Evolutionary conservation across 1,140 invertebrate species (phyloP), one percentile per base, ranked within the genome.

Genomic region (Ceratina australensis): DNA sequence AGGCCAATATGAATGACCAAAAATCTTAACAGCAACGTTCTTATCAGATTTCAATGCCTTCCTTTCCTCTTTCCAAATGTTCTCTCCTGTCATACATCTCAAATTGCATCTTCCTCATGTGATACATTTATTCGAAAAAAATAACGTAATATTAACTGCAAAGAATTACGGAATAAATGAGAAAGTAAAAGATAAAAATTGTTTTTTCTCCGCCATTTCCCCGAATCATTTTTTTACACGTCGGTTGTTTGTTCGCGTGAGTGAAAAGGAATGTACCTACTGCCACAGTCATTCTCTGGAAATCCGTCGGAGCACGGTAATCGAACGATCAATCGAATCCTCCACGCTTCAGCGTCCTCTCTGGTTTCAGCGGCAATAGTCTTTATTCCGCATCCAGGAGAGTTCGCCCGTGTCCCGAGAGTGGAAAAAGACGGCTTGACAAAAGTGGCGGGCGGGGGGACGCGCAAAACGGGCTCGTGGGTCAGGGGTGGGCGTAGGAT

Each of bases 241-340:
- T n/a, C 28, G 18, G 16, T 8, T 77, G 42, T 79, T 79, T 73
- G 71, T 28, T 66, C 63, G 60, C 15, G 22, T 59, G 63, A 79
- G 77, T 79, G 60, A 71, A 79, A 79, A 79, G 57, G 28, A 77
- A 57, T 61, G 74, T 77, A 71, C 24, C 52, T 57, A 13, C 8
- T 47, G 18, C 26, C 42, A 57, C 56, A 71, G 65, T 77, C 67
- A 77, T 71, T 71, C 76, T 50, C 52, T 72, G 67, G 69, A 72
- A 78, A 78, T 78, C 76, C 60, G 52, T 16, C 64, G 26, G 68
- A 65, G 76, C 47, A 78, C 60, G 64, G 67, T 78, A 78, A 78
- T 72, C 76, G 76, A 72, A 78, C 76, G 76, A 78, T 78, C 68
- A 78, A 78, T 78, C 69, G 76, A 78, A 78, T 72, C 60, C 76